Conservation (phyloP, 2,888 invertebrate genomes). For the Agonum fuliginosum region DNA sequence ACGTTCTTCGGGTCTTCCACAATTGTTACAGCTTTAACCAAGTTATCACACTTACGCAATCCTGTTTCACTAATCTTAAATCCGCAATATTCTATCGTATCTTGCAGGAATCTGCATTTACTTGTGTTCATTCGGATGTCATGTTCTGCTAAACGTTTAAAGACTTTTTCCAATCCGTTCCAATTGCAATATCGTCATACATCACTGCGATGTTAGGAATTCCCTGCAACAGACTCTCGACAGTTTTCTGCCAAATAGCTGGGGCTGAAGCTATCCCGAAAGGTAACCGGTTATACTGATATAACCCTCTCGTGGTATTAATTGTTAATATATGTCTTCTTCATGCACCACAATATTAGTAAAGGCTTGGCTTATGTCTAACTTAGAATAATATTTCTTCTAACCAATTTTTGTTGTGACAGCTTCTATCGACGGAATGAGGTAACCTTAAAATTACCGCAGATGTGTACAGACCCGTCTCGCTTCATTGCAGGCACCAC, state of each 20-base stretch:
- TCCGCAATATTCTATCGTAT: background rate
- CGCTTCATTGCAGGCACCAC: background rate
- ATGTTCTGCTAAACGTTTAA: background rate
- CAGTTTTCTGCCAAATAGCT: conserved; percentile 19
- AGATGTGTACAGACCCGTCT: background rate
- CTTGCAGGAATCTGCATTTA: background rate
- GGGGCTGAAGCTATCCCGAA: background rate
- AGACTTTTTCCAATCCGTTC: background rate
- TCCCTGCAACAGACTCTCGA: conserved; percentile 16
- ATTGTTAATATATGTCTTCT: background rate
- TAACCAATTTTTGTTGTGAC: background rate
- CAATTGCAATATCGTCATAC: background rate
- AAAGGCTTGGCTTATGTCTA: background rate
- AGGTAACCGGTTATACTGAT: background rate
- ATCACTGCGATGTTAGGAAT: background rate
- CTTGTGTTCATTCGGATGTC: background rate
- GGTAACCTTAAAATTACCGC: background rate
- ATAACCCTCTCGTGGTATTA: background rate
- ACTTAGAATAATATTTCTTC: background rate
- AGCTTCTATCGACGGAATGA: background rate
- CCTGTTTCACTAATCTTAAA: background rate
- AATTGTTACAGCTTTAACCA: background rate
- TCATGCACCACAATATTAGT: background rate
- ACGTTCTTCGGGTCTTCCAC: background rate
- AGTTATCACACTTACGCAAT: background rate